These are phyloP conservation scores for Theristus sp. DNA, from an alignment of 2,888 invertebrate genomes.

Conservation along the genomic window DNA sequence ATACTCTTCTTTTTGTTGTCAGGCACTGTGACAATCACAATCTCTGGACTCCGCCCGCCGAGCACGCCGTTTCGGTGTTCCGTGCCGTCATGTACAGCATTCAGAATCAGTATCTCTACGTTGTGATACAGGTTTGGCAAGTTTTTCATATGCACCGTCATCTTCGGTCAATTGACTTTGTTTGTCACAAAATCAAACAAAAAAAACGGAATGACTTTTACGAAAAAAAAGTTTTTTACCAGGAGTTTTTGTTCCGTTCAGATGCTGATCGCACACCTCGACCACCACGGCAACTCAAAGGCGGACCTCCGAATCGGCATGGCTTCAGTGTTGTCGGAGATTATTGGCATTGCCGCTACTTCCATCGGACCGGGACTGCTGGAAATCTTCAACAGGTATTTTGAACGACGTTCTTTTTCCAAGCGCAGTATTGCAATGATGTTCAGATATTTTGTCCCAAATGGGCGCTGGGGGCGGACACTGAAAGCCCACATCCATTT, in stretches of 20 bases:
- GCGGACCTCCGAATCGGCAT: conserved; percentile 60
- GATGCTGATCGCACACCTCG: conserved; percentile 79
- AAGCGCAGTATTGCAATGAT: too few relatives aligned
- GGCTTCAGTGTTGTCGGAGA: conserved; percentile 79
- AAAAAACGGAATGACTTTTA: too few relatives aligned
- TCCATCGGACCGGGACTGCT: conserved; percentile 53
- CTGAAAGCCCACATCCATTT: too few relatives aligned
- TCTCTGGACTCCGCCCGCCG: conserved; percentile 76
- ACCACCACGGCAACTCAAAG: conserved; percentile 44
- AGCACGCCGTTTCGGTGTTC: conserved; percentile 76
- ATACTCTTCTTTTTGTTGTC: too few relatives aligned
- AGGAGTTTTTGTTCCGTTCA: too few relatives aligned
- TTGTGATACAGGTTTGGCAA: conserved; percentile 56
- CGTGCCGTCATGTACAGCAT: conserved; percentile 96
- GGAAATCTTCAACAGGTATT: conserved; percentile 81
- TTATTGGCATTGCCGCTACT: conserved; percentile 76
- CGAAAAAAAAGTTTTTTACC: too few relatives aligned
- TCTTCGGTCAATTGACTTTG: too few relatives aligned
- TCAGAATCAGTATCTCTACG: conserved; percentile 88
- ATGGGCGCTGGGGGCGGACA: too few relatives aligned
- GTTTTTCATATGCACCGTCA: too few relatives aligned
- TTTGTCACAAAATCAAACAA: too few relatives aligned
- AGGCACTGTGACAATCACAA: conserved; percentile 88
- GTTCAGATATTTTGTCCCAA: too few relatives aligned
- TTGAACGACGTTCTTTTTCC: too few relatives aligned